A percentile compares a stretch with the other conserved stretches of the same genome.
Conservation (phyloP, 30 jellyfish, hydroid and myxozoan genomes). For the Aurelia sp. region DNA sequence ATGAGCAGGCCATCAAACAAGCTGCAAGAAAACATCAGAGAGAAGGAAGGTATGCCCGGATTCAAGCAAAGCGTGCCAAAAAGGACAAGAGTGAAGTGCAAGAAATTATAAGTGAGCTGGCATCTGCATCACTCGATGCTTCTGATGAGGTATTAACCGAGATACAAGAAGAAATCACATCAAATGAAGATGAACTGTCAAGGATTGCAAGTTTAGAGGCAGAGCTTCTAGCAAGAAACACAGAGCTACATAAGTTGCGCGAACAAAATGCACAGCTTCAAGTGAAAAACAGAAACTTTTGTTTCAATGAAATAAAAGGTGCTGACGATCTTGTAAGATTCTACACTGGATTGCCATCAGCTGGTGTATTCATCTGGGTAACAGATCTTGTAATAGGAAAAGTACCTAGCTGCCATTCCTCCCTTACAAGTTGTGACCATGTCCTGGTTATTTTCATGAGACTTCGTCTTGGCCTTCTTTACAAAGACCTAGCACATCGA, state of each 20-base stretch:
- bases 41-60: constrained; percentile 1
- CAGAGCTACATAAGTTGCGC: background rate
- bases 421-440: constrained; percentile 31
- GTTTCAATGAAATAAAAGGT: constrained; percentile 27
- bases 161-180: no score
- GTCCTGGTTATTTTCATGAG: constrained; percentile 38
- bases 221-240: constrained; percentile 5
- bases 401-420: background rate
- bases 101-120: no score
- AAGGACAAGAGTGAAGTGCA: background rate
- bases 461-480: constrained; percentile 34
- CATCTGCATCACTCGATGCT: no score
- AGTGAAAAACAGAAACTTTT: constrained; percentile 13
- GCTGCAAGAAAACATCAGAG: constrained; percentile 20
- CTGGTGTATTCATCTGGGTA: constrained; percentile 25
- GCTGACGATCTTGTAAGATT: constrained; percentile 20
- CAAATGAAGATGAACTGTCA: background rate
- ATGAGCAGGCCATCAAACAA: constrained; percentile 11
- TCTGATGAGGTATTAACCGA: no score
- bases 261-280: background rate
- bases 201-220: background rate
- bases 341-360: constrained; percentile 29
- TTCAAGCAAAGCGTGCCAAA: constrained; percentile 6
- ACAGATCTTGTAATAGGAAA: constrained; percentile 8
- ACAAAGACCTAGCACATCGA: constrained; percentile 39